Evolutionary conservation across 2,113 vertebrate genomes (phyloP), one percentile per base, ranked within the genome.

Genomic region (Chlamydotis undulata): DNA sequence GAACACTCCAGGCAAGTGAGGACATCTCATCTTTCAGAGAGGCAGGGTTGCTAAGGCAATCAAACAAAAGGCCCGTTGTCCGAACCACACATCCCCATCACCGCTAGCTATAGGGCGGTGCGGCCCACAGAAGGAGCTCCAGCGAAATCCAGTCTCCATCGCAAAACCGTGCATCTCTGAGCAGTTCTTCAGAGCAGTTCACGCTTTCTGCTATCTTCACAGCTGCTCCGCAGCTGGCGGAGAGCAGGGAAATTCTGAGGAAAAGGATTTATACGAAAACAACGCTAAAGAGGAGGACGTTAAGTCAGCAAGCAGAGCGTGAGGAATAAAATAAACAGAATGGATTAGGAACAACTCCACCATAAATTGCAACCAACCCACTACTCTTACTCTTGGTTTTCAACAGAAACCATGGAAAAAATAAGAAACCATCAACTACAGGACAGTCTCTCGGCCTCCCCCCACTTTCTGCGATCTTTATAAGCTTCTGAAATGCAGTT

Each of bases 161-260:
- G 3, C 25, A 39, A 49, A 61, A 35, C 39, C 5, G 12, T 4
- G 24, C 39, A 37, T 28, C 35, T 55, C 49, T 14, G 29, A 61
- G 71, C 22, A 53, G 64, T 31, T 68, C 70, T 80, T 45, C 16
- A 28, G n/a, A 87, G 61, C 65, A 24, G 9, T 13, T 37, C 0
- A 3, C 64, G 94, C 39, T 60, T 87, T 37, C 45, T 13, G 4
- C 29, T 14, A 6, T 68, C 87, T 53, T 39, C 65, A 81, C 87
- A 84, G 88, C 79, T 93, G 88, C 17, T 25, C 50, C 83, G 45
- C 85, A 89, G 93, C 93, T 87, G 91, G 94, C 89, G 93, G 39
- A 68, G 64, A 83, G 37, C 41, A 87, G 41, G 91, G 87, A 93
- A 91, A 96, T 43, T 91, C 43, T 91, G 84, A 95, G 77, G 67